Evolutionary conservation across 2,113 vertebrate species (phyloP).

Genomic region (Tachysurus fulvidraco): DNA sequence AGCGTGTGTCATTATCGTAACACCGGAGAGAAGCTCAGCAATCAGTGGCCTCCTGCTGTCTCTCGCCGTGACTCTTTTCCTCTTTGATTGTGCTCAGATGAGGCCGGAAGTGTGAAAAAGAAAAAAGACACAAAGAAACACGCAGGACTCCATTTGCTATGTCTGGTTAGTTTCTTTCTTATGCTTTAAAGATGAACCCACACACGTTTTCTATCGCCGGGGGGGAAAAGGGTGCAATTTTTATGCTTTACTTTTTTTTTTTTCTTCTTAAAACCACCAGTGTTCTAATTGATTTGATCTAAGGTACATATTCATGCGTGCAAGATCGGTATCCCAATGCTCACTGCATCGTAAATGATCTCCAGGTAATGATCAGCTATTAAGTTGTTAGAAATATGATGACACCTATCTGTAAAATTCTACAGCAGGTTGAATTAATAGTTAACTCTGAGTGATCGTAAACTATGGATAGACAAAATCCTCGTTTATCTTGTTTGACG

Average conservation of each 20-base stretch:
- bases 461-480: too few species aligned
- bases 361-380: neutral
- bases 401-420: too few species aligned
- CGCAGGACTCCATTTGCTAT: neutral
- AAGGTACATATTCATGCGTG: neutral
- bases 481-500: too few species aligned
- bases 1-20: constrained; percentile 56
- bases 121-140: constrained; percentile 6
- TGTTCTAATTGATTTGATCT: neutral
- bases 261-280: neutral
- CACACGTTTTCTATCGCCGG: neutral
- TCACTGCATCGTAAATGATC: neutral
- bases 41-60: constrained; percentile 40
- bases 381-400: neutral
- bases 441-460: too few species aligned
- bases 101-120: neutral
- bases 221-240: neutral
- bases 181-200: constrained; percentile 4
- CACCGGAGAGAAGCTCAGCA: constrained; percentile 50
- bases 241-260: neutral
- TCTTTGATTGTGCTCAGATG: constrained; percentile 24
- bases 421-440: too few species aligned
- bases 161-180: neutral
- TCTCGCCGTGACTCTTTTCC: constrained; percentile 21
- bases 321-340: neutral